Evolutionary conservation across 2,113 vertebrate genomes (phyloP), one percentile per base, ranked within the genome.

Genomic region (Malurus melanocephalus): DNA sequence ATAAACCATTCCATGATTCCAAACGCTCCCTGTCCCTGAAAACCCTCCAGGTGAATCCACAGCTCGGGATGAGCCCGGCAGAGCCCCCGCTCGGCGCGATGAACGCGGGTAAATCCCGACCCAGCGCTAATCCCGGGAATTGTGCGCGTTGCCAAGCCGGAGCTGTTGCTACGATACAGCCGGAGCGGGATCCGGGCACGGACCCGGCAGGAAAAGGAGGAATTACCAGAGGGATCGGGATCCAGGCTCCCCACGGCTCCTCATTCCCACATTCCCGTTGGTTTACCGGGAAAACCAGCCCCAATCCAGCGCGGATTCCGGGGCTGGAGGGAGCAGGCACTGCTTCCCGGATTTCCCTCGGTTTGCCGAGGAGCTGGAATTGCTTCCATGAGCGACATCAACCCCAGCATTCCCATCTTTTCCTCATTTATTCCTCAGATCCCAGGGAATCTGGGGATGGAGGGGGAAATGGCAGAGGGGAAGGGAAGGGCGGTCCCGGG

Each of bases 121-220:
- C 88, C 94, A 93, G 89, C 68, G 79, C 96, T 89, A 88, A 96
- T 95, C 87, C 87, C 4, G 6, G 94, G 95, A 95, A 96, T 95
- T 87, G 87, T 93, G 96, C 85, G 19, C 93, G 89, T 52, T 71
- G 93, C 95, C 93, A 71, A 59, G 75, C 90, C 95, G 95, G 94
- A 97, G 96, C 94, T 8, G 97, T 93, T 93, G 96, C 96, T 96
- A 95, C 17, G 88, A 91, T 96, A 97, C 96, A 7, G 94, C 91
- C 95, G 18, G 88, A 92, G 83, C 22, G 53, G 95, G 95, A 94
- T 86, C 84, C 38, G 48, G 69, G 87, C 92, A 89, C 38, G 96
- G 96, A 78, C 89, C 73, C 93, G 94, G 96, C 78, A 42, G 90
- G 95, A 88, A 87, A 93, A 93, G 89, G 94, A 71, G 96, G 94